A percentile compares a stretch with the other conserved stretches of the same genome.
These are phyloP conservation scores for Nipponia nippon DNA, from an alignment of 2,113 vertebrate genomes.

Conservation along the genomic window DNA sequence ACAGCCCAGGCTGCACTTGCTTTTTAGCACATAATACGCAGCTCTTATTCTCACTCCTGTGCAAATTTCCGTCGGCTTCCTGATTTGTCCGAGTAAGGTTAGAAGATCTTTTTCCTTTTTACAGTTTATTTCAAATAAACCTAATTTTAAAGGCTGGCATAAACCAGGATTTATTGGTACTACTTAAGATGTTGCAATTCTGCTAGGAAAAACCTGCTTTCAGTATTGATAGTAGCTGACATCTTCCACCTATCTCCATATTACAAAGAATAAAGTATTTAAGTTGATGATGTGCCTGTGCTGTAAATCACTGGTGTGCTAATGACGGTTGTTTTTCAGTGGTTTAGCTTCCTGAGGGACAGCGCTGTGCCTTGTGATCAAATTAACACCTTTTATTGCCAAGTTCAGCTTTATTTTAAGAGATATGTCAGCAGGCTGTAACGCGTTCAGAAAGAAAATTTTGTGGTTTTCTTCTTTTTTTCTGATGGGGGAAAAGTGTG, in stretches of 20 bases:
- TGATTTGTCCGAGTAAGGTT: neutral
- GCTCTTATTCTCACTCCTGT: neutral
- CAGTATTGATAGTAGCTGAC: neutral
- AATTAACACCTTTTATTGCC: conserved; percentile 3
- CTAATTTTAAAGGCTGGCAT: neutral
- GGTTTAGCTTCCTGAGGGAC: neutral
- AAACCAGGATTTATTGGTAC: neutral
- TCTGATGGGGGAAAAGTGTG: neutral
- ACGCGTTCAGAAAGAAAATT: neutral
- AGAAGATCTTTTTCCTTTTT: neutral
- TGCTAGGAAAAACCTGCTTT: neutral
- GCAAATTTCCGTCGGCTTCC: neutral
- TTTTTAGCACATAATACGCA: neutral
- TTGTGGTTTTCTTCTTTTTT: neutral
- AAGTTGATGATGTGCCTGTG: neutral
- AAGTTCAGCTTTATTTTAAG: neutral
- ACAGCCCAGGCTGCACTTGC: neutral
- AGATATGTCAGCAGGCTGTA: neutral
- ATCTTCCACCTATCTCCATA: neutral
- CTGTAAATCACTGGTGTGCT: neutral
- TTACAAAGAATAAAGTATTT: neutral
- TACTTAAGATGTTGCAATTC: neutral
- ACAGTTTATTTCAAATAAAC: neutral
- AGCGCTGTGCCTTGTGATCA: neutral
- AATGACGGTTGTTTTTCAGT: neutral